A percentile compares a stretch with the other conserved stretches of the same genome.
Conservation (phyloP, 2,888 invertebrate genomes). For the Euplexia lucipara region DNA sequence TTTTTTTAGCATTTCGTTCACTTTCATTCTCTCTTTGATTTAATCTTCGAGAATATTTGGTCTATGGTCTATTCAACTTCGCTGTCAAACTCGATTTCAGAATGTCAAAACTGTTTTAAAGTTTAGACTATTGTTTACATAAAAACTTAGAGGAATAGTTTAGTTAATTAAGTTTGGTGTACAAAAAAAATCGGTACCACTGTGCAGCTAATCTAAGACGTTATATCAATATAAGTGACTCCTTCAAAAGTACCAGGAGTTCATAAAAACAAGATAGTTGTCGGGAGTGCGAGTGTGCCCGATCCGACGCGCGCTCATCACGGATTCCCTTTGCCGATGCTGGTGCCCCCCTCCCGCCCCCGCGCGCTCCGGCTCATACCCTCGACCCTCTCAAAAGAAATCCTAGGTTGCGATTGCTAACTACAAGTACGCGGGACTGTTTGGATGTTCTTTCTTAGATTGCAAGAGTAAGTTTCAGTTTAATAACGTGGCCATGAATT, state of each 20-base stretch:
- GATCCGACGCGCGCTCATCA: slow-evolving; percentile 74
- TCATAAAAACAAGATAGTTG: slow-evolving; percentile 60
- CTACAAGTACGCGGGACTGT: slow-evolving; percentile 61
- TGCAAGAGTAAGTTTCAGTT: slow-evolving; percentile 54
- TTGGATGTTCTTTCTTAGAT: slow-evolving; percentile 55
- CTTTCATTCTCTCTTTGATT: too few species aligned
- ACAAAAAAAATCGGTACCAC: too few species aligned
- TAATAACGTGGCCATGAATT: slow-evolving; percentile 47
- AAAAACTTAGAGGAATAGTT: too few species aligned
- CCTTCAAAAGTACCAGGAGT: slow-evolving; percentile 56
- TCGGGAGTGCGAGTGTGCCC: slow-evolving; percentile 47
- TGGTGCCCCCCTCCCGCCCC: slow-evolving; percentile 37
- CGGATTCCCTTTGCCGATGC: slow-evolving; percentile 79
- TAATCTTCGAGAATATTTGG: too few species aligned
- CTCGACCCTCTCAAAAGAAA: slow-evolving; percentile 65
- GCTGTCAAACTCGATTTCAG: too few species aligned
- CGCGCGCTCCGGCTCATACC: slow-evolving; percentile 35
- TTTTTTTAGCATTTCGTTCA: too few species aligned
- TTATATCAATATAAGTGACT: slow-evolving; percentile 24
- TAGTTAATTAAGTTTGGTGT: too few species aligned
- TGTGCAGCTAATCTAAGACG: slow-evolving; percentile 13
- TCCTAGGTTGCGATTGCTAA: slow-evolving; percentile 62
- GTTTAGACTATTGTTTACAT: too few species aligned
- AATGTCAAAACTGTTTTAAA: too few species aligned
- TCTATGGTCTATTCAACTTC: too few species aligned